Conservation (phyloP, 2,888 invertebrate species). For the Tricholauxania praeusta region DNA sequence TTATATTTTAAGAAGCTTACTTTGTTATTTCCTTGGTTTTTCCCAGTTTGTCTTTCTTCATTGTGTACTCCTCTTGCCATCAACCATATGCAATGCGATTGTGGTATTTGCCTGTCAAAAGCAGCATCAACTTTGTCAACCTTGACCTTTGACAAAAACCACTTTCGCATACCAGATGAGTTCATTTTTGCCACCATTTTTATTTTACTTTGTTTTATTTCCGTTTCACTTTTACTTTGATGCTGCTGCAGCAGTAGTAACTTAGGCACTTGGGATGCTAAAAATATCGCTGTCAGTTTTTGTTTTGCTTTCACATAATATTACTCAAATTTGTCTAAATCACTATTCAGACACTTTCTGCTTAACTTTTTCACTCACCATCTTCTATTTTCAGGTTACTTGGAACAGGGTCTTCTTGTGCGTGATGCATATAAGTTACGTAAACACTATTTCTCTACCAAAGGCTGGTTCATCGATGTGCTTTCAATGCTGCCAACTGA, state of each 20-base stretch:
- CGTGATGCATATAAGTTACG: conserved; percentile 82
- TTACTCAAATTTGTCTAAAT: neutral
- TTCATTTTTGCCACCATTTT: too few species aligned
- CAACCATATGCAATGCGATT: neutral
- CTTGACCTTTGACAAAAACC: conserved; percentile 13
- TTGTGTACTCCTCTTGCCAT: too few species aligned
- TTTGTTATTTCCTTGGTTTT: too few species aligned
- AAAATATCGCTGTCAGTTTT: too few species aligned
- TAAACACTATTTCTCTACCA: conserved; percentile 79
- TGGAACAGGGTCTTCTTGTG: conserved; percentile 94
- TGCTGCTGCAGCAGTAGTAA: too few species aligned
- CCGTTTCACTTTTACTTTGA: too few species aligned
- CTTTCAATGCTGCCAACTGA: conserved; percentile 87
- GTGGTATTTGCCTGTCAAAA: neutral
- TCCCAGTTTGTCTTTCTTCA: neutral
- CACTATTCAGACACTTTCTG: neutral
- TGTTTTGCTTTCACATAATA: too few species aligned
- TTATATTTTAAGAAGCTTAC: neutral
- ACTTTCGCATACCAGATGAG: neutral
- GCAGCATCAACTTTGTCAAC: neutral
- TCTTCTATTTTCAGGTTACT: conserved; percentile 76
- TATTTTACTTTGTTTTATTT: too few species aligned
- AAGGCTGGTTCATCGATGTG: conserved; percentile 80
- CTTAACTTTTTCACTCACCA: neutral
- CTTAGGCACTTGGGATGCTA: too few species aligned